phyloP scores from a whole-genome alignment of 2,113 vertebrate species.

The Notiomystis cincta region DNA sequence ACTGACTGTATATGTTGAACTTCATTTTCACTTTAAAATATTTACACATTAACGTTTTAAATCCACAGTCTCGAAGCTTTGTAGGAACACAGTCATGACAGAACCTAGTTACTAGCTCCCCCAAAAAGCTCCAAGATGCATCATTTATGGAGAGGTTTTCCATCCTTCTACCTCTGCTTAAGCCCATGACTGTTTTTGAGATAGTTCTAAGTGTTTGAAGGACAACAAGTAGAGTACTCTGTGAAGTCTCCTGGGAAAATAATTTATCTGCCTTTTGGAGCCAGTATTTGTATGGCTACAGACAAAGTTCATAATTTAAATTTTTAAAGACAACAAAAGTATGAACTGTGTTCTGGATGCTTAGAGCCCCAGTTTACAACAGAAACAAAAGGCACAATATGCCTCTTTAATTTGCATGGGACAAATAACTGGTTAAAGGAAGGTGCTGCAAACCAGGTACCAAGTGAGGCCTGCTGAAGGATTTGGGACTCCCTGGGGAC shows the following conservation, averaged over 20 bases:
- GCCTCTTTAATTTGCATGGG: not conserved
- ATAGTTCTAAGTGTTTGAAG: not conserved
- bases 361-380: not conserved
- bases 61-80: not conserved
- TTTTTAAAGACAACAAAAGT: not conserved
- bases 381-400: not conserved
- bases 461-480: not conserved
- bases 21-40: not conserved
- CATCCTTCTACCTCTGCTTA: not conserved
- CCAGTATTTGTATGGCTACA: not conserved
- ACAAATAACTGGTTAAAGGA: not conserved
- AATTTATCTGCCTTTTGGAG: not conserved
- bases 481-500: not conserved
- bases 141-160: not conserved
- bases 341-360: not conserved
- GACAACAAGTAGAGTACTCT: not conserved
- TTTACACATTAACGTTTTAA: not conserved
- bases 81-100: not conserved
- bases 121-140: fast-evolving
- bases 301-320: not conserved
- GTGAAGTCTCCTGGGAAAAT: not conserved
- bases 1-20: not conserved
- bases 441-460: not conserved
- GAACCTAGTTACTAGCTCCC: not conserved
- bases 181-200: not conserved